These are phyloP conservation scores for Dromaius novaehollandiae DNA, from an alignment of 2,113 vertebrate genomes.

Conservation along the genomic window DNA sequence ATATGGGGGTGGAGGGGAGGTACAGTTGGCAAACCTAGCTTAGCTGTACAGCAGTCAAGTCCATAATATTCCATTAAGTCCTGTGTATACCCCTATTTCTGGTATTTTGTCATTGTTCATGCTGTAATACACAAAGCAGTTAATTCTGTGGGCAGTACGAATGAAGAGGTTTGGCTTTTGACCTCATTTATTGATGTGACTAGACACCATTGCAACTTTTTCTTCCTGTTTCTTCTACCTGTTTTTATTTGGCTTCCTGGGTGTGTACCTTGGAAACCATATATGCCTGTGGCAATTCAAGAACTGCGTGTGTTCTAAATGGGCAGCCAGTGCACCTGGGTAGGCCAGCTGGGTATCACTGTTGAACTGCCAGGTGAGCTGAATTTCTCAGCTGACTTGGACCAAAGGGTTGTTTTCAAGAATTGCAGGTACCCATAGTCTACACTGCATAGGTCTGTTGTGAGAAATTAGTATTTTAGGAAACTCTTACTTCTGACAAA, in stretches of 20 bases:
- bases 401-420: neutral
- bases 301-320: rapidly evolving
- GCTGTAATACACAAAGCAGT: neutral
- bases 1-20: neutral
- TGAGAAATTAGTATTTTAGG: neutral
- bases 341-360: neutral
- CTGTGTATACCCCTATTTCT: neutral
- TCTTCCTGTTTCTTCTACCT: neutral
- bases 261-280: neutral
- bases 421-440: neutral
- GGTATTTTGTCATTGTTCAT: neutral
- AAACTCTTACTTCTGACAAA: neutral
- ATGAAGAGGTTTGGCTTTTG: neutral
- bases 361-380: neutral
- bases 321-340: neutral
- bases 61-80: neutral
- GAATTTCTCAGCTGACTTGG: neutral
- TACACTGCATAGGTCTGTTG: neutral
- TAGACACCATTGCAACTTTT: neutral
- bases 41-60: neutral
- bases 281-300: neutral
- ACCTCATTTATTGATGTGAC: neutral
- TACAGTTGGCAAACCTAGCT: too few species aligned
- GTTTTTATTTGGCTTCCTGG: neutral
- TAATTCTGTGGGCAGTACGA: neutral